phyloP scores from a whole-genome alignment of 2,113 vertebrate genomes.

The Empidonax alnorum region DNA sequence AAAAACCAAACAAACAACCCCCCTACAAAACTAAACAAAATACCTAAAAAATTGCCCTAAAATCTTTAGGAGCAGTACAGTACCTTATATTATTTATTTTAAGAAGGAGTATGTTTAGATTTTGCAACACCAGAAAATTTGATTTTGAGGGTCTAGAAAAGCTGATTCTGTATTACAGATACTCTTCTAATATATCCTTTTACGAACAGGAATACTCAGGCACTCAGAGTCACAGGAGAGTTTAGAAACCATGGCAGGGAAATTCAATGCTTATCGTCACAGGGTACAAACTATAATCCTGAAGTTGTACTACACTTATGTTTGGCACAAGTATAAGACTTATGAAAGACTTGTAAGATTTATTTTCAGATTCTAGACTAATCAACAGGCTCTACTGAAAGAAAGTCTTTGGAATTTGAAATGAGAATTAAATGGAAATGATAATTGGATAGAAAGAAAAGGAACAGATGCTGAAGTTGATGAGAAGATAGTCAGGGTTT shows the following conservation, averaged over 20 bases:
- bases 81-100: neutral
- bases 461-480: neutral
- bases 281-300: neutral
- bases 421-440: neutral
- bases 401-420: neutral
- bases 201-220: neutral
- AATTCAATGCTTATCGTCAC: neutral
- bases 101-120: neutral
- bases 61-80: neutral
- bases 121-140: neutral
- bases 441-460: neutral
- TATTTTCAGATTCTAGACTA: neutral
- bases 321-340: neutral
- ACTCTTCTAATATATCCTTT: neutral
- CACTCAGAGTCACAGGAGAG: neutral
- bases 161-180: neutral
- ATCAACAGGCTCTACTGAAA: neutral
- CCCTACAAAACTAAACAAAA: neutral
- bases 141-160: neutral
- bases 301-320: neutral
- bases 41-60: neutral
- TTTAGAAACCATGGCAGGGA: neutral
- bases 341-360: neutral
- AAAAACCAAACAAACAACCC: no score
- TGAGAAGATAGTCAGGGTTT: neutral